Percentiles rank a stretch among this genome's conserved stretches.
Evolutionary conservation across 2,888 invertebrate species (phyloP).

Genomic region (Diogma glabrata): DNA sequence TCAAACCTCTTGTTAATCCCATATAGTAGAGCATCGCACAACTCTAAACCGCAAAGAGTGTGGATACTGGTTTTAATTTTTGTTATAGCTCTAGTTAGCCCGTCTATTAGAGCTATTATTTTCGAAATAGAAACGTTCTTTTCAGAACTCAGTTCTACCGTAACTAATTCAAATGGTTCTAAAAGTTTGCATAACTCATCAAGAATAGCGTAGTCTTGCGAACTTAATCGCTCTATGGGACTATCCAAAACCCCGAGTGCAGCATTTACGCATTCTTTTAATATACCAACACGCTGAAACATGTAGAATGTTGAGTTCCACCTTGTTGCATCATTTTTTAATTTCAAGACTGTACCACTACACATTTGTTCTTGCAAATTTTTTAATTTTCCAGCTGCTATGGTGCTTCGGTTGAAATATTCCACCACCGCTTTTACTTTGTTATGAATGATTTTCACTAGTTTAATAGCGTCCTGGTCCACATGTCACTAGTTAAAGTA

Average conservation of each 20-base stretch:
- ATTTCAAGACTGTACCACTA: conserved; percentile 6
- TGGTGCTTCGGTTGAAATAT: conserved; percentile 11
- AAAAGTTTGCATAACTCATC: neutral
- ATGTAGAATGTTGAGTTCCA: conserved; percentile 22
- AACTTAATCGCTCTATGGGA: conserved; percentile 17
- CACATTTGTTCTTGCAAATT: conserved; percentile 5
- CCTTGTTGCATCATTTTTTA: conserved; percentile 23
- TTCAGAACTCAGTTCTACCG: neutral
- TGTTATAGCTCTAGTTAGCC: neutral
- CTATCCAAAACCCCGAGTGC: conserved; percentile 17
- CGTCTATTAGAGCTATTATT: neutral
- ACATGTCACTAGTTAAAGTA: neutral
- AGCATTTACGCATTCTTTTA: conserved; percentile 21
- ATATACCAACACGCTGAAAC: conserved; percentile 17
- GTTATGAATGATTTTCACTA: conserved; percentile 9
- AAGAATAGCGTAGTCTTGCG: conserved; percentile 13
- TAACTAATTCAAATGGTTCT: neutral
- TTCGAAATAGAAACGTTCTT: neutral
- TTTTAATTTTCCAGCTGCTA: conserved; percentile 17
- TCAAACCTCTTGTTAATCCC: neutral
- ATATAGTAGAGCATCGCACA: neutral
- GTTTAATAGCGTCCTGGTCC: conserved; percentile 13
- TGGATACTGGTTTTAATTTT: neutral
- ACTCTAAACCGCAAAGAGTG: neutral
- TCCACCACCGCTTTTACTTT: conserved; percentile 11